Base-by-base conservation (phyloP, 2,797 vertebrate genomes). In the Alosa sapidissima region DNA sequence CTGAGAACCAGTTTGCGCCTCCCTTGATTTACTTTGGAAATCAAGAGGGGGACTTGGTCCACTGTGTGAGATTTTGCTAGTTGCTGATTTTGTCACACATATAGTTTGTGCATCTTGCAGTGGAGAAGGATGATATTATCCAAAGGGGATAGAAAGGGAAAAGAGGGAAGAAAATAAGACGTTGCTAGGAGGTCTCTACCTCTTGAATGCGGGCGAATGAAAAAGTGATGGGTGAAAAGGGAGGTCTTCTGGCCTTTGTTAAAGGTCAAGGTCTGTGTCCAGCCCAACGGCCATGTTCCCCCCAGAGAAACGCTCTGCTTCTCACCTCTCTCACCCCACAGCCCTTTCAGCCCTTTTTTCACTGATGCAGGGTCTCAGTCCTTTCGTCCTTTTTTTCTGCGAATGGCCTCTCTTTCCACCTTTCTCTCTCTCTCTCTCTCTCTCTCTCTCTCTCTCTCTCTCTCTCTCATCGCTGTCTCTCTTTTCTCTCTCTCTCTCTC, bases 391-490 rank as follows among this genome's bases (percentile, higher is more conserved):
- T 36, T 24, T 62, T 28, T 19, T 19, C 58, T 24, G 58, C 1
- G 24, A 62, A 62, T 24, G 58, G 2, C n/a, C 58, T 82, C 78
- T 68, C 82, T 85, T 84, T 58, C 84, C 28, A 51, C 55, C 85
- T 85, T 54, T 21, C 85, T 81, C 19, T 47, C 21, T 60, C 81
- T 83, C 81, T 7, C 45, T 85, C 82, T 89, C 84, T 91, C 89
- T 90, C 85, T 89, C 89, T 90, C 86, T 89, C 87, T 89, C 87
- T 85, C 81, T 88, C 16, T 68, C 16, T 19, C 88, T 7, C 45
- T 85, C 82, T 89, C 84, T 91, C 89, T 90, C 85, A 90, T 83
- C n/a, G 90, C 89, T 90, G 89, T 91, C 89, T 90, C 87, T 91
- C 88, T 36, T 52, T 75, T 87, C 84, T 78, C 84, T 81, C 86